Percentiles rank a stretch among this genome's conserved stretches.
Conservation (phyloP, 2,797 vertebrate species). For the Hybognathus amarus region DNA sequence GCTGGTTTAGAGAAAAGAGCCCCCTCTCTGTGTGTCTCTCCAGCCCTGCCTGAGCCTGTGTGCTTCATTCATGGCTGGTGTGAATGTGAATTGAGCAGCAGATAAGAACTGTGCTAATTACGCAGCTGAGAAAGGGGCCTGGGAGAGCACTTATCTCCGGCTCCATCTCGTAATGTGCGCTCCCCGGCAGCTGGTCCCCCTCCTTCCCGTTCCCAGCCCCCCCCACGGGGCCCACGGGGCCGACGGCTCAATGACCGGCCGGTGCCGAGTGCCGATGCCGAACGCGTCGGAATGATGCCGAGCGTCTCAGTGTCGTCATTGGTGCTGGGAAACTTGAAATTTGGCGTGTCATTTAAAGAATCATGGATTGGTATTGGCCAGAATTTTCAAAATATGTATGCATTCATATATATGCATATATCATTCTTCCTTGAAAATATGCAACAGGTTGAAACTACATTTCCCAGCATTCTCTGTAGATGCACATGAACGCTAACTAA, state of each 20-base stretch:
- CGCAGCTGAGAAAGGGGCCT: slow-evolving; percentile 84
- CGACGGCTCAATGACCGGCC: slow-evolving; percentile 62
- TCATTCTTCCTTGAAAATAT: not conserved
- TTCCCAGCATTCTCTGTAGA: not conserved
- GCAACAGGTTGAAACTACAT: not conserved
- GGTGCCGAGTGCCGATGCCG: slow-evolving; percentile 2
- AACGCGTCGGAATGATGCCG: not conserved
- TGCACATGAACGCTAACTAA: not conserved
- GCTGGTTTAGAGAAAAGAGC: slow-evolving; percentile 71
- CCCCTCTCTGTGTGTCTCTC: slow-evolving; percentile 52
- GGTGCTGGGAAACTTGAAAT: not conserved
- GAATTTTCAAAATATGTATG: accelerated
- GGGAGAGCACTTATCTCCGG: slow-evolving; percentile 87
- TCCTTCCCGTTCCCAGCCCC: slow-evolving; percentile 46
- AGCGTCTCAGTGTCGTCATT: not conserved
- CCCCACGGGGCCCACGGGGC: slow-evolving; percentile 52
- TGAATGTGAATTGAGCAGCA: slow-evolving; percentile 85
- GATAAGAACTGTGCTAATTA: slow-evolving; percentile 90
- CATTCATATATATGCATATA: no score
- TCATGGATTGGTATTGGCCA: not conserved
- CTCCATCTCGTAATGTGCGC: slow-evolving; percentile 87
- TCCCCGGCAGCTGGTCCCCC: slow-evolving; percentile 83
- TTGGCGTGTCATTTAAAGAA: not conserved
- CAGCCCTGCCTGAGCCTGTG: slow-evolving; percentile 59
- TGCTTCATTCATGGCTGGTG: slow-evolving; percentile 73